Conservation (phyloP, 2,113 vertebrate genomes). For the Campylomormyrus numenius region DNA sequence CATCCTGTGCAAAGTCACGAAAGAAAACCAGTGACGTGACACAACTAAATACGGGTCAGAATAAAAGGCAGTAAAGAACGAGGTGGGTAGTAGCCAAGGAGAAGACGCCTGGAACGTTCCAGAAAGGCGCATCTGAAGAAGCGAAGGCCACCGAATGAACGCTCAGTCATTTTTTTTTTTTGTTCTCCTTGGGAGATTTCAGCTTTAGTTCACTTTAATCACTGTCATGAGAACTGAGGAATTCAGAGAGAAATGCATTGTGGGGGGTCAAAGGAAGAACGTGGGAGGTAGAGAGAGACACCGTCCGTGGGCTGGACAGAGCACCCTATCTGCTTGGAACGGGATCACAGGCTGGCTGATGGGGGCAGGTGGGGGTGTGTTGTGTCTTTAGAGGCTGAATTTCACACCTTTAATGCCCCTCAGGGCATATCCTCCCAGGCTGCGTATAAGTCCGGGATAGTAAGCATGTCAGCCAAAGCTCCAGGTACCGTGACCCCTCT, state of each 20-base stretch:
- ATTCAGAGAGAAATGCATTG: background rate
- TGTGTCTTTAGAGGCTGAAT: background rate
- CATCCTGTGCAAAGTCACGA: background rate
- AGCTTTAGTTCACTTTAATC: background rate
- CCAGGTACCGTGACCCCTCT: background rate
- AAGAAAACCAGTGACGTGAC: background rate
- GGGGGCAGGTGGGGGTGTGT: background rate
- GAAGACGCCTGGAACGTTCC: background rate
- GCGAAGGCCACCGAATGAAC: background rate
- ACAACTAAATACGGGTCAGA: background rate
- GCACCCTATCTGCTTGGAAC: background rate
- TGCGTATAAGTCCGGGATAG: background rate
- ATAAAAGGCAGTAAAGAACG: background rate
- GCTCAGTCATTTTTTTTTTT: background rate
- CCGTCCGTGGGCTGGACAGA: background rate
- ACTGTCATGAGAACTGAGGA: background rate
- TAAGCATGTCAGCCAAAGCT: background rate
- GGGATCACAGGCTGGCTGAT: background rate
- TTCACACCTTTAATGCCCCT: background rate
- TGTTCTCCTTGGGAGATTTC: background rate
- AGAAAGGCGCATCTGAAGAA: background rate
- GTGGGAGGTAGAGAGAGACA: background rate
- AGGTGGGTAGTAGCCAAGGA: background rate
- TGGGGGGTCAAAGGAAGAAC: background rate
- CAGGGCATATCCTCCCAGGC: background rate